Base-by-base conservation (phyloP, 1,140 invertebrate species). In the Achatina immaculata region DNA sequence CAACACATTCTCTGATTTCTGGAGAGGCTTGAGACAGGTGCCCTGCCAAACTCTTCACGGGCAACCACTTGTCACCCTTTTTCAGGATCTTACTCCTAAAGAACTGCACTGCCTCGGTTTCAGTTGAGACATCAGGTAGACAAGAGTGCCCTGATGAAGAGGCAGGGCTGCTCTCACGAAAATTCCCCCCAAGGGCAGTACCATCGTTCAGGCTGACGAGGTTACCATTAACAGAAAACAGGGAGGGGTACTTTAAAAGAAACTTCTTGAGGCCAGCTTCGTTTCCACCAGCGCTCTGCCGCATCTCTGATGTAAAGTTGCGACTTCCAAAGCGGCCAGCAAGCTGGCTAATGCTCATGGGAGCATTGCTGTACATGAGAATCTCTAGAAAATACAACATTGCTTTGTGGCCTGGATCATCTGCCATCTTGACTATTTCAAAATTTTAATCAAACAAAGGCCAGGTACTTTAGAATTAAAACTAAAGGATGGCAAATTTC, bases 341-440 rank as follows among this genome's bases (percentile, higher is more conserved):
- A 72, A 92, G 81, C 83, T 92, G 90, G 83, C 88, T 89, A 66
- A 91, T 90, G 51, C 90, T 89, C 65, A 91, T 86, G 19, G 89
- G 90, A 16, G 85, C 87, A 68, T 82, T 86, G 80, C 87, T 90
- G 85, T 92, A 90, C 89, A 92, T 92, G 24, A 92, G 83, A 66
- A 92, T 89, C 84, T 92, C 91, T 73, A 92, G 80, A 83, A 92
- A 92, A 84, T 91, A 92, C 83, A 92, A 85, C 90, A 92, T 92
- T 45, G 90, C 91, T 80, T 92, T 91, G 85, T 92, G 91, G 69
- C 89, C 89, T 36, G 90, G 87, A 80, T 92, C 90, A 76, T 91
- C 90, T 36, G 89, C 89, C 90, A 90, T 90, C 76, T 85, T 89
- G 16, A 40, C 28, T 68, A 45, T 68, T 36, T 11, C n/a, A n/a